Evolutionary conservation across 2,113 vertebrate species (phyloP), one percentile per base, ranked within the genome.

Genomic region (Tringa solitaria): DNA sequence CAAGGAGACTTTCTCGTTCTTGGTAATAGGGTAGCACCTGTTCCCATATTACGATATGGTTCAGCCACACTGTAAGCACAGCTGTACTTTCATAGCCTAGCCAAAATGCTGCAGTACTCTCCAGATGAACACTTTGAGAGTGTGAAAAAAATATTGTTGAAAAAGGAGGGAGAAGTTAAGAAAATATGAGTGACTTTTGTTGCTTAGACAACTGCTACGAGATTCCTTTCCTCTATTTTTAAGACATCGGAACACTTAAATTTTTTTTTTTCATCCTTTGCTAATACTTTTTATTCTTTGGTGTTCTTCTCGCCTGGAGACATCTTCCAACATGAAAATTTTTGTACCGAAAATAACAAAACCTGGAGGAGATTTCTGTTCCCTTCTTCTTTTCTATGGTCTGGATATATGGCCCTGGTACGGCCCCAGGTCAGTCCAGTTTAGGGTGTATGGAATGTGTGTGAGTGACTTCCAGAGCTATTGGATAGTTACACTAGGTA

Each of bases 1-100:
- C 0, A 26, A 59, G 39, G 35, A 89, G 14, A 39, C 8, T 32
- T 45, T 50, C 23, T 14, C 5, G 8, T 28, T 83, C 7, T 39
- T 50, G 19, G 4, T 24, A 19, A 17, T 1, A 82, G 15, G 9
- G 12, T 23, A 75, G 9, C 1, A 0, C 24, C 18, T 45, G 4
- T 54, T 48, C 4, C 12, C 8, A 15, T 8, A 0, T 33, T 70
- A 16, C 0, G 1, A 8, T 39, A 23, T 0, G 19, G 22, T 33
- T 75, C 48, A 59, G 37, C 17, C 20, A 12, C 27, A 18, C 39
- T 10, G 12, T n/a, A 21, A 74, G 28, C 13, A 10, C 6, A 53
- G 17, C 12, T 28, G 14, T 56, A 45, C 27, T 20, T 76, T 16
- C 16, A 32, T 39, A 48, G 26, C 35, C 43, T 37, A n/a, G 4